These are phyloP conservation scores for Ifrita kowaldi DNA, from an alignment of 2,113 vertebrate species.

Conservation along the genomic window DNA sequence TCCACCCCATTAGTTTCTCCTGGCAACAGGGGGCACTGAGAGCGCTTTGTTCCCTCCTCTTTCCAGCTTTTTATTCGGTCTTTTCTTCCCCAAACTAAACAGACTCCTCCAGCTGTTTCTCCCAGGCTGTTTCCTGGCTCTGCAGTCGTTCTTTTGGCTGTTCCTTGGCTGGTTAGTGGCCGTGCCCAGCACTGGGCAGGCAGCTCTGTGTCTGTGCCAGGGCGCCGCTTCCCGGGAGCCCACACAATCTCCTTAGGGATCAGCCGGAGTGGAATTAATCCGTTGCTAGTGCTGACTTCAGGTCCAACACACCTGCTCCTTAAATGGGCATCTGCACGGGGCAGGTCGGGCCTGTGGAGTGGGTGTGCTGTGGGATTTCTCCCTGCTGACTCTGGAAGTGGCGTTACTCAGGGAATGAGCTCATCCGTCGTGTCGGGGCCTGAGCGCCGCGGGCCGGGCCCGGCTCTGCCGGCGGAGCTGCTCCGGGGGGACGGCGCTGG, in stretches of 20 bases:
- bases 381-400: constrained; percentile 1
- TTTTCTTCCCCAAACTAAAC: background rate
- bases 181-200: background rate
- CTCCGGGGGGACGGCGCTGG: fast-evolving
- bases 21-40: background rate
- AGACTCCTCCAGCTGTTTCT: background rate
- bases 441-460: background rate
- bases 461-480: background rate
- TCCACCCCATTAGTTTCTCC: background rate
- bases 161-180: background rate
- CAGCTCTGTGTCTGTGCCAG: background rate
- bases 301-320: background rate
- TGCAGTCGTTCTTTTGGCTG: background rate
- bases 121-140: background rate
- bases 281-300: background rate
- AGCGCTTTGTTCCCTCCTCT: background rate
- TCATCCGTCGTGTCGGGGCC: constrained; percentile 13
- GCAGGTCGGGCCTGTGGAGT: background rate
- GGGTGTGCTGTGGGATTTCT: background rate
- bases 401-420: constrained; percentile 16
- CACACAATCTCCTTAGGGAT: background rate
- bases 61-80: background rate
- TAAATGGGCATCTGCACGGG: background rate
- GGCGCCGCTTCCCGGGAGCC: background rate
- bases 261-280: background rate